These are phyloP conservation scores for Schlechtendalia chinensis DNA, from an alignment of 1,140 invertebrate species.

Conservation along the genomic window DNA sequence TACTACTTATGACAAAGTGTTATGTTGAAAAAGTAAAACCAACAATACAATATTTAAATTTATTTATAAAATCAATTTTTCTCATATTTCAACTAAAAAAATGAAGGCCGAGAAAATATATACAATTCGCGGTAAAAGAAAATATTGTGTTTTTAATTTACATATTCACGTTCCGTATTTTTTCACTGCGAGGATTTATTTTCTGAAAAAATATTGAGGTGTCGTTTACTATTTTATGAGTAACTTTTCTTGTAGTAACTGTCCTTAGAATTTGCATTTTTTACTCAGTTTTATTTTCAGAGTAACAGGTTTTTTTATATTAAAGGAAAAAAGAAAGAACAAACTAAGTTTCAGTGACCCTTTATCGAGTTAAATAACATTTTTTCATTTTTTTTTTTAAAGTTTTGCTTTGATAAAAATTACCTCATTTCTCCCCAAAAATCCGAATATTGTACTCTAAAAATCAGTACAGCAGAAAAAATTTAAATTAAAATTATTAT, in stretches of 20 bases:
- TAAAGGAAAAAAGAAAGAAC: not conserved
- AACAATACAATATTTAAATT: constrained; percentile 1
- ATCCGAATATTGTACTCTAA: not conserved
- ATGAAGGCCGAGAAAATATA: not conserved
- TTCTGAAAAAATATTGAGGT: constrained; percentile 31
- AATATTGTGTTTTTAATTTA: constrained; percentile 24
- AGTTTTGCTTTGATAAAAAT: constrained; percentile 13
- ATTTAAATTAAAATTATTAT: not conserved
- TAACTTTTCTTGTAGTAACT: constrained; percentile 30
- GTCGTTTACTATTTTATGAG: constrained; percentile 26
- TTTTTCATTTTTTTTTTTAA: not conserved
- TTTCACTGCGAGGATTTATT: constrained; percentile 1
- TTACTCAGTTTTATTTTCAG: not conserved
- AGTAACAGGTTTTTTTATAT: constrained; percentile 32
- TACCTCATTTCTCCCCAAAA: not conserved
- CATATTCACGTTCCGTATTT: not conserved
- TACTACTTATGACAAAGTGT: not conserved
- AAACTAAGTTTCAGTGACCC: constrained; percentile 15
- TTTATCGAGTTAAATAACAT: constrained; percentile 23
- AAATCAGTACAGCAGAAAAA: not conserved
- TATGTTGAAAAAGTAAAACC: too few relatives aligned
- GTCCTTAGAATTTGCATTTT: constrained; percentile 32
- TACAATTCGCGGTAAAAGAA: not conserved
- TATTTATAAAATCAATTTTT: not conserved
- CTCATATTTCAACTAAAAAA: not conserved